Base-by-base conservation (phyloP, 2,113 vertebrate genomes). In the Carettochelys insculpta region DNA sequence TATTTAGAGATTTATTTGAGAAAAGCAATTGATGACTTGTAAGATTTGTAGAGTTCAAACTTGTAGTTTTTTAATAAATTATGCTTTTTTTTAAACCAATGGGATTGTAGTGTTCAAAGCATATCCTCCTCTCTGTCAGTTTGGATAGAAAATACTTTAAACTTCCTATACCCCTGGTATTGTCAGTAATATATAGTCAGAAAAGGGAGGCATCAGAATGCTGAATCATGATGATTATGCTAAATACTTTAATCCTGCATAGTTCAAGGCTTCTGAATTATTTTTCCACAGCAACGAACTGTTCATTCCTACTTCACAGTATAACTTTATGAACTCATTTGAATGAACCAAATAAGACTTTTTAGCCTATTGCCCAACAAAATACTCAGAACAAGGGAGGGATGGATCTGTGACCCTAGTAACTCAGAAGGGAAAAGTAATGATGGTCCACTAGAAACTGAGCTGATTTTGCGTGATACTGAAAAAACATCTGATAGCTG, bases 1-100 rank as follows among this genome's bases (percentile, higher is more conserved):
- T 94, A 91, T 86, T 93, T 95, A 85, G 82, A 91, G 87, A 75
- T 43, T 61, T 61, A 82, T 68, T 48, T 90, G 87, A 84, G 76
- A 89, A 5, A 81, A 77, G 77, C 10, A 31, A 51, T 56, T 34
- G 16, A 29, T 61, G 58, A 61, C 31, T 61, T 61, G 58, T 61
- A 29, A 61, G 34, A 61, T 31, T 29, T 34, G 13, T 61, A 22
- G 58, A 34, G 31, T 61, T 29, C 58, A 34, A 61, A 34, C 38
- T 20, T 65, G 48, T 88, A 45, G 81, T 68, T 47, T 90, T n/a
- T n/a, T n/a, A n/a, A n/a, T n/a, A n/a, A n/a, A n/a, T n/a, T 50
- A 68, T 53, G 65, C 71, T 73, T 77, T 61, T 61, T 61, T 13
- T n/a, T n/a, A n/a, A 53, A 85, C 91, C 86, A 53, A 2, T 19